Conservation (phyloP, 1,140 invertebrate genomes). For the Dysdera silvatica region DNA sequence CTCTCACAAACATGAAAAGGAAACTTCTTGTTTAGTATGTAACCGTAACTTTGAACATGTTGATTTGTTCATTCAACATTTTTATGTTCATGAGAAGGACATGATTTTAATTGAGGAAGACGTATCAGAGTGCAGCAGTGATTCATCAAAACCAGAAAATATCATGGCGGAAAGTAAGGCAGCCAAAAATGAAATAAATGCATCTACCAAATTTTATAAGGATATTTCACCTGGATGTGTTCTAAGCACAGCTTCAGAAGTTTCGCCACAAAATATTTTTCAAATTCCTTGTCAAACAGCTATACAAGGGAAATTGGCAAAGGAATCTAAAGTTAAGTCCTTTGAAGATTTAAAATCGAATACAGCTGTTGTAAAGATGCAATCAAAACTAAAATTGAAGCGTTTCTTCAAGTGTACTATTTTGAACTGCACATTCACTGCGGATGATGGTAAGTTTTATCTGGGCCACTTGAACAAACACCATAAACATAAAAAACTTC, state of each 20-base stretch:
- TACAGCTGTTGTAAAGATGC: conserved; percentile 12
- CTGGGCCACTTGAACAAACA: neutral
- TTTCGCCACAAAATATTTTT: neutral
- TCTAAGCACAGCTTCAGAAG: neutral
- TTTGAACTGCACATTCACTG: conserved; percentile 1
- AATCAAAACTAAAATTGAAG: neutral
- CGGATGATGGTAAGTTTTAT: neutral
- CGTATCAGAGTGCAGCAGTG: neutral
- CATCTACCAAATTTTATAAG: too few relatives aligned
- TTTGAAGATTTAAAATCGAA: conserved; percentile 16
- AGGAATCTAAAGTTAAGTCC: neutral
- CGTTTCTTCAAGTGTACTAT: conserved; percentile 15
- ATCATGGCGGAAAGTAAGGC: neutral
- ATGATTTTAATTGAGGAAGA: neutral
- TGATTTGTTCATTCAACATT: conserved; percentile 11
- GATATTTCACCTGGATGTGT: neutral
- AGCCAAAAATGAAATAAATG: neutral
- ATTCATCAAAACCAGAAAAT: neutral
- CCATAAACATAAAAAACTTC: neutral
- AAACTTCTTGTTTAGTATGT: conserved; percentile 19
- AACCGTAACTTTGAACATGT: conserved; percentile 17
- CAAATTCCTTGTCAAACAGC: conserved; percentile 17
- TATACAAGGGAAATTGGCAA: neutral
- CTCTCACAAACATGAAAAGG: conserved; percentile 9
- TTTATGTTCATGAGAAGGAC: conserved; percentile 12